A percentile compares a stretch with the other conserved stretches of the same genome.
Evolutionary conservation across 2,888 invertebrate genomes (phyloP).

Genomic region (Tinea semifulvella): DNA sequence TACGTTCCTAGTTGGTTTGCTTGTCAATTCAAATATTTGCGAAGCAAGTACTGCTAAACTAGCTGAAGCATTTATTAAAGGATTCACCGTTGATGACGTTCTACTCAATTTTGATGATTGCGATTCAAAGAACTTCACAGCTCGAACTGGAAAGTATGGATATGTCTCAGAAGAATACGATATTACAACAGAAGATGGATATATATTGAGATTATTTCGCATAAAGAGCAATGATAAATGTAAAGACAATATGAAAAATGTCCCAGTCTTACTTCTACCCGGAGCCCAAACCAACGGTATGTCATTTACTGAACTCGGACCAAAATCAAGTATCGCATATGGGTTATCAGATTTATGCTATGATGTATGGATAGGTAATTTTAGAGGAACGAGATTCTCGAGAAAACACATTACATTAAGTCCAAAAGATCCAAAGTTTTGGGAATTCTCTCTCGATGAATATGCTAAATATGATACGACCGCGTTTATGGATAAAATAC

Average conservation of each 20-base stretch:
- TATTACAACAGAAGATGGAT: neutral
- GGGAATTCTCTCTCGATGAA: neutral
- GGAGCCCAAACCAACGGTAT: conserved; percentile 42
- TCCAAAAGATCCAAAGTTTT: neutral
- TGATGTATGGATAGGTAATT: neutral
- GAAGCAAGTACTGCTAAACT: neutral
- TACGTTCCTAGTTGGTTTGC: no score
- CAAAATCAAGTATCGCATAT: conserved; percentile 25
- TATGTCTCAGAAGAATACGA: neutral
- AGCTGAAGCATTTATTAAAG: neutral
- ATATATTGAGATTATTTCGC: neutral
- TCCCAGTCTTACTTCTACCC: conserved; percentile 44
- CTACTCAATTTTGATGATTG: neutral
- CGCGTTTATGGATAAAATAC: conserved; percentile 34
- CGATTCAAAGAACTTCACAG: neutral
- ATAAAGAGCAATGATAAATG: neutral
- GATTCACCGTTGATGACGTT: neutral
- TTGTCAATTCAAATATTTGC: no score
- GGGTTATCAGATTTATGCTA: conserved; percentile 20
- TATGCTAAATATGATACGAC: neutral
- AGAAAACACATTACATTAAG: neutral
- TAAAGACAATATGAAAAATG: conserved; percentile 20
- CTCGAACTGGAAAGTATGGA: neutral
- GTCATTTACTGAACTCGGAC: conserved; percentile 33
- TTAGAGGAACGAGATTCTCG: neutral